Base-by-base conservation (phyloP, 1,140 invertebrate species). In the Zaprionus camerounensis region DNA sequence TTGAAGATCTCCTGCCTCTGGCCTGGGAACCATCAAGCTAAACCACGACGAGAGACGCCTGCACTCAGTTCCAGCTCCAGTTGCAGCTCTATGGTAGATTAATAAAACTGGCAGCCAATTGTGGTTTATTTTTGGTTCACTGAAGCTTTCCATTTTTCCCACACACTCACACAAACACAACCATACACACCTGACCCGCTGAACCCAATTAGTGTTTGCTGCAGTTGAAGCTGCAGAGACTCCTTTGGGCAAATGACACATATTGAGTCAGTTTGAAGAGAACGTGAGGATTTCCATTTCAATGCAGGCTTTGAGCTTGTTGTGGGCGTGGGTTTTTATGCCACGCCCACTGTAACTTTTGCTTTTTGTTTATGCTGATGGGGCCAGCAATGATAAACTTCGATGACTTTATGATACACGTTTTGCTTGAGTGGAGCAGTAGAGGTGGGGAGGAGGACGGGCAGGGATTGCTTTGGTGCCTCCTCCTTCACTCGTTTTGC, bases 121-220 rank as follows among this genome's bases (percentile, higher is more conserved):
- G 71, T 41, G 61, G 53, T 38, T 51, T 51, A 12, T 22, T 65
- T 46, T 38, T 31, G 57, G 31, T 28, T 26, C 11, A 7, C 36
- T 44, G 53, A n/a, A 26, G 57, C 57, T 82, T 82, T 63, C 81
- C 68, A 74, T 86, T 82, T 87, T 41, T 41, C 38, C 38, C 38
- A 31, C 31, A 31, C 28, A 28, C 28, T 7, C 15, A 38, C 3
- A 15, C 36, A 4, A 15, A n/a, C 4, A 44, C 66, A 22, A 22
- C 1, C 1, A 22, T 2, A 77, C 38, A 66, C 69, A 76, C 68
- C 65, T 59, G 85, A 88, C 74, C 81, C 77, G 12, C 61, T 86
- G 84, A 88, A 88, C 84, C 87, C 84, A 88, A 88, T 88, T 88
- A 88, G 81, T 71, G 71, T 68, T 68, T 71, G 80, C 64, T 85